Evolutionary conservation across 2,888 invertebrate genomes (phyloP).

Genomic region (Acanthosoma haemorrhoidale): DNA sequence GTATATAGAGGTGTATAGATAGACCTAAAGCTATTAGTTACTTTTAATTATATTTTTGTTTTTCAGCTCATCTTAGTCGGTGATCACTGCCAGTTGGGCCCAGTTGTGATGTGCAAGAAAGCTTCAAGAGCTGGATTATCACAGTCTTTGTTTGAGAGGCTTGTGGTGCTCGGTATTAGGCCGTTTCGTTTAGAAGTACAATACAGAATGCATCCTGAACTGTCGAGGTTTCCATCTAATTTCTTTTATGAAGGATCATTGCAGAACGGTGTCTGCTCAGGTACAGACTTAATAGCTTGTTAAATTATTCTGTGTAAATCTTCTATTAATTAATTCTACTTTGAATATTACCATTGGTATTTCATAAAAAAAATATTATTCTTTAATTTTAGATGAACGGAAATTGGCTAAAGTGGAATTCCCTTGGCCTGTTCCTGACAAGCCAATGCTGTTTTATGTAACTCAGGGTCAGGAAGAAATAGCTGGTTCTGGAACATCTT

Average conservation of each 20-base stretch:
- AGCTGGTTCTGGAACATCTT: slow-evolving; percentile 96
- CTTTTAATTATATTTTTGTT: not conserved
- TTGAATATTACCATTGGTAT: not conserved
- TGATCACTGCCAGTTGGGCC: slow-evolving; percentile 97
- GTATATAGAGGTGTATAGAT: not conserved
- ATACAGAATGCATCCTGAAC: slow-evolving; percentile 98
- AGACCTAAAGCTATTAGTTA: not conserved
- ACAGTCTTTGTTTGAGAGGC: slow-evolving; percentile 92
- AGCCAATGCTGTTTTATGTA: slow-evolving; percentile 98
- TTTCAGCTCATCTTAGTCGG: slow-evolving; percentile 83
- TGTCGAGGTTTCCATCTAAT: slow-evolving; percentile 96
- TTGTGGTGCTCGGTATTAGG: slow-evolving; percentile 93
- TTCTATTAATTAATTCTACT: not conserved
- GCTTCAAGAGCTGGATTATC: slow-evolving; percentile 95
- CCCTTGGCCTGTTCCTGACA: slow-evolving; percentile 93
- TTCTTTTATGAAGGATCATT: slow-evolving; percentile 99
- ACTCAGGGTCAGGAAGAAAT: slow-evolving; percentile 99
- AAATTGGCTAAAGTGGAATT: slow-evolving; percentile 86
- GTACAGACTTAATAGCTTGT: slow-evolving; percentile 44
- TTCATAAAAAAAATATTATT: too few relatives aligned
- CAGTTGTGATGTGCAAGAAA: slow-evolving; percentile 99
- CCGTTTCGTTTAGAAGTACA: slow-evolving; percentile 96
- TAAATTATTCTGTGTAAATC: not conserved
- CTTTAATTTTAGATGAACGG: slow-evolving; percentile 64
- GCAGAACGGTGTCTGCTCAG: slow-evolving; percentile 96